Evolutionary conservation across 1,140 invertebrate genomes (phyloP).

Genomic region (Scaptomyza pallida): DNA sequence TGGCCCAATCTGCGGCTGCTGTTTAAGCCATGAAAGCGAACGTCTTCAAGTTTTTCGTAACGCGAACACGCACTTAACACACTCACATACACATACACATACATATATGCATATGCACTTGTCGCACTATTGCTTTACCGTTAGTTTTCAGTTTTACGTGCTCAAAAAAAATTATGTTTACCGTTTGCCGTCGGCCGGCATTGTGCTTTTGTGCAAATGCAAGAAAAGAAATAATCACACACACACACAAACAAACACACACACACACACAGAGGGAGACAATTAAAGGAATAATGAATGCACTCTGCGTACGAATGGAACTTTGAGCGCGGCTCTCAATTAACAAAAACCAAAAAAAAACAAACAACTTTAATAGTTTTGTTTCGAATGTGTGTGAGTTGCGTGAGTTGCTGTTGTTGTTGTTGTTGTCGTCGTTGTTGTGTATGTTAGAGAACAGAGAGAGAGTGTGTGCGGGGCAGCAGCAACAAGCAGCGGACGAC

Average conservation of each 20-base stretch:
- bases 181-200: constrained; percentile 57
- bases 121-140: constrained; percentile 20
- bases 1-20: constrained; percentile 45
- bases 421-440: too few relatives aligned
- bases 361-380: too few relatives aligned
- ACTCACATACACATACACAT: constrained; percentile 16
- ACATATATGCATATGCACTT: constrained; percentile 9
- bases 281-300: background rate
- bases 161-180: constrained; percentile 39
- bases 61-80: constrained; percentile 24
- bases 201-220: background rate
- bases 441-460: background rate
- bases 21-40: constrained; percentile 44
- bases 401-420: background rate
- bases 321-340: too few relatives aligned
- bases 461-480: constrained; percentile 31
- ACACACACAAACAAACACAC: constrained; percentile 10
- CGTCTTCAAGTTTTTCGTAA: constrained; percentile 20
- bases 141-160: constrained; percentile 30
- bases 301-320: too few relatives aligned
- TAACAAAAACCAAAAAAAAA: too few relatives aligned
- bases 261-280: constrained; percentile 3
- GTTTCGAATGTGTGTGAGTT: constrained; percentile 11
- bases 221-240: constrained; percentile 26
- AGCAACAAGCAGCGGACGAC: constrained; percentile 50